Evolutionary conservation across 2,113 vertebrate genomes (phyloP), one percentile per base, ranked within the genome.

Genomic region (Pelvicachromis taeniatus): DNA sequence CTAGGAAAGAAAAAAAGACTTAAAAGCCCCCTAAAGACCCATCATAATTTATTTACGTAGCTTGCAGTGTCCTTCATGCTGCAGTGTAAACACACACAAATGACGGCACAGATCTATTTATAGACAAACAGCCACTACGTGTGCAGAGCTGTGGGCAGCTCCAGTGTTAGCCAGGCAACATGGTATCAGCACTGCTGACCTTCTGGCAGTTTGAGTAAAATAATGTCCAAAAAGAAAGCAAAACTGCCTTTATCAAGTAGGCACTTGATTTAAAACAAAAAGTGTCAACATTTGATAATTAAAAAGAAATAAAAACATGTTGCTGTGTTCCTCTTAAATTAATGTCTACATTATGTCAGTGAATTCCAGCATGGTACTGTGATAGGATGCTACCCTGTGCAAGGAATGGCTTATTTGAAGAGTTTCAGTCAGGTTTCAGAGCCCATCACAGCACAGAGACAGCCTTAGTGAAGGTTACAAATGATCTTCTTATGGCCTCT

Each of bases 71-170:
- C 79, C 87, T 92, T 92, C 78, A 83, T 42, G 55, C 26, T 80
- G 58, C 70, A 78, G 55, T 26, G 52, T 75, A 88, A 77, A 88
- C 35, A 90, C 52, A 81, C 21, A 65, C 68, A 84, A 40, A 77
- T 54, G 77, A 70, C 7, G 1, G 26, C 26, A 79, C 52, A 45
- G 29, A 26, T 42, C 33, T 92, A 86, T 91, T 94, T 94, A 93
- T 68, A 94, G 80, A 75, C 86, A 94, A 93, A 94, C 91, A 94
- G 88, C 85, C 75, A 58, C 42, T 23, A 87, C 68, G n/a, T 48
- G 85, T 26, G 23, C 3, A 17, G 80, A 73, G 61, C 70, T 82
- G 50, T 85, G 78, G 61, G 54, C 42, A 68, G 59, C 84, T 45
- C 58, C 52, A 59, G 68, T 40, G 38, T 17, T 68, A 79, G 33